Percentiles rank a stretch among this genome's conserved stretches.
phyloP scores from a whole-genome alignment of 2,888 invertebrate species.

The Apodemia mormo region DNA sequence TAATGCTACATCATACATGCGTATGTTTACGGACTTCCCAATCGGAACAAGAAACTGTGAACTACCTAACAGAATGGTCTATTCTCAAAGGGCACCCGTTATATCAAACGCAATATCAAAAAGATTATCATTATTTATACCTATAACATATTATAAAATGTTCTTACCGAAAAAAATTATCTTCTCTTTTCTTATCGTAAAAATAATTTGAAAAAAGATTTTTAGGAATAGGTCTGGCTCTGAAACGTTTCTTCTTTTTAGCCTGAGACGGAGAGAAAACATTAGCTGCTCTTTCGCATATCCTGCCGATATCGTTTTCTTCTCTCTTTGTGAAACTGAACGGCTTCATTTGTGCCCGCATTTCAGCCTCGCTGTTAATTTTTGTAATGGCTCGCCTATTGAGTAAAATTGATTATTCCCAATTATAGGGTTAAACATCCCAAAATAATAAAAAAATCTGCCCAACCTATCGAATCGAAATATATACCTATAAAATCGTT shows the following conservation, averaged over 20 bases:
- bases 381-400: slow-evolving; percentile 81
- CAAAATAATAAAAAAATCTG: no score
- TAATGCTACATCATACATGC: no score
- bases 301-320: slow-evolving; percentile 70
- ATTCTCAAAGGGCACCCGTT: no score
- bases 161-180: slow-evolving; percentile 85
- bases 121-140: no score
- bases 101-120: no score
- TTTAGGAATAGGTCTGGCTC: slow-evolving; percentile 86
- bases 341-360: slow-evolving; percentile 84
- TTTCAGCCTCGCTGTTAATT: slow-evolving; percentile 82
- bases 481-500: no score
- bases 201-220: slow-evolving; percentile 87
- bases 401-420: neutral
- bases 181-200: slow-evolving; percentile 86
- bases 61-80: no score
- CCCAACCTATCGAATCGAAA: no score
- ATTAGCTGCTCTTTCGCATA: slow-evolving; percentile 60
- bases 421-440: no score
- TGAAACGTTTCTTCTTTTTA: slow-evolving; percentile 81
- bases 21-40: no score
- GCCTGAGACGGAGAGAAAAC: no score
- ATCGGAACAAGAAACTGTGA: no score
- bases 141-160: neutral
- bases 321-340: slow-evolving; percentile 84